Base-by-base conservation (phyloP, 2,113 vertebrate species). In the Vicugna pacos region DNA sequence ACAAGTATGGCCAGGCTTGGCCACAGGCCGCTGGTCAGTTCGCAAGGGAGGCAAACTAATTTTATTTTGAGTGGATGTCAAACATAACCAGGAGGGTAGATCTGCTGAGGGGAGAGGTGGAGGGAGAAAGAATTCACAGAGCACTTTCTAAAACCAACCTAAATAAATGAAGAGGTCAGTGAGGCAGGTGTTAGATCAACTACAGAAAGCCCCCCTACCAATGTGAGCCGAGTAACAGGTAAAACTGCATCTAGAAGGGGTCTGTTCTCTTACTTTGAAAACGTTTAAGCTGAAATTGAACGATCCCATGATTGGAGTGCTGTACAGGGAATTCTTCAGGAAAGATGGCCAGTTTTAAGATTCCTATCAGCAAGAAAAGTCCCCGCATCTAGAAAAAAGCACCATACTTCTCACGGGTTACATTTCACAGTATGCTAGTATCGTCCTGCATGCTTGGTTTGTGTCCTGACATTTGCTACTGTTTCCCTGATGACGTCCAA, bases 11-110 rank as follows among this genome's bases (percentile, higher is more conserved):
- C 28, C 32, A 32, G 52, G 30, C 65, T 6, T 38, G 46, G 42
- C 22, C 94, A 83, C 6, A 48, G 83, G 67, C 75, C 69, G 94
- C 32, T 24, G 80, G 52, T 50, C 83, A 84, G 65, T 48, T 64
- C 77, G 48, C 62, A 6, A 82, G 67, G n/a, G 35, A 75, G 15
- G 38, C 32, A 46, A 89, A 60, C 16, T 48, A 50, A 58, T 80
- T 91, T 89, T 93, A 96, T 75, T 95, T 94, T 81, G 65, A 94
- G 72, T 65, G 60, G 10, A 28, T 12, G 86, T 64, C 52, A 87
- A 65, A 83, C 17, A 73, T 56, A 95, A 70, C 48, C 11, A 70
- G 62, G 24, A 88, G 76, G 52, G 46, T 35, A 73, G 93, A 72
- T n/a, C 62, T 87, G 81, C n/a, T 56, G 30, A 22, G 17, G 70